phyloP scores from a whole-genome alignment of 2,113 vertebrate species.

The Fregetta grallaria region DNA sequence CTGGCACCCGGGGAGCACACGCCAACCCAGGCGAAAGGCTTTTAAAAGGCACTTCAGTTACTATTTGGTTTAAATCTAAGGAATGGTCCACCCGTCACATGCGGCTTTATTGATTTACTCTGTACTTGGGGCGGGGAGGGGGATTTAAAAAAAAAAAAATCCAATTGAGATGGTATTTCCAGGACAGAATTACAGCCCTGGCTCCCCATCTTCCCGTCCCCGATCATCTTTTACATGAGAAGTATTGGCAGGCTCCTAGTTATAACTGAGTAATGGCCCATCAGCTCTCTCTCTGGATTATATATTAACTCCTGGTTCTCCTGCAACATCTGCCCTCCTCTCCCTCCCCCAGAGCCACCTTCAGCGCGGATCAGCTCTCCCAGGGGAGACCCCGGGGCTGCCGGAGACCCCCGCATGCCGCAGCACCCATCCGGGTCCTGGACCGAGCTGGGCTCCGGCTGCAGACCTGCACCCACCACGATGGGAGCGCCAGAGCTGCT shows the following conservation, averaged over 20 bases:
- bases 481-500: fast-evolving
- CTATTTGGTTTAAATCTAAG: neutral
- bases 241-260: neutral
- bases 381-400: neutral
- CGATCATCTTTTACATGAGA: fast-evolving
- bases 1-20: fast-evolving
- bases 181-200: neutral
- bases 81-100: neutral
- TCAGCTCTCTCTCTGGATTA: neutral
- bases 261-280: neutral
- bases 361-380: fast-evolving
- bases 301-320: neutral
- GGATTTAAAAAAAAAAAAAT: neutral
- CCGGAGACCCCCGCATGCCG: fast-evolving
- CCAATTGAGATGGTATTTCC: neutral
- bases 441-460: fast-evolving
- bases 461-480: neutral
- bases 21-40: neutral
- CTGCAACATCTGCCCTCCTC: neutral
- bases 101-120: neutral
- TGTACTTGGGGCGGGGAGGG: neutral
- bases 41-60: neutral
- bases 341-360: neutral
- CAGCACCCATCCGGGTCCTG: neutral
- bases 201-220: neutral